Evolutionary conservation across 2,113 vertebrate genomes (phyloP), one percentile per base, ranked within the genome.

Genomic region (Mormyrus iriodes): DNA sequence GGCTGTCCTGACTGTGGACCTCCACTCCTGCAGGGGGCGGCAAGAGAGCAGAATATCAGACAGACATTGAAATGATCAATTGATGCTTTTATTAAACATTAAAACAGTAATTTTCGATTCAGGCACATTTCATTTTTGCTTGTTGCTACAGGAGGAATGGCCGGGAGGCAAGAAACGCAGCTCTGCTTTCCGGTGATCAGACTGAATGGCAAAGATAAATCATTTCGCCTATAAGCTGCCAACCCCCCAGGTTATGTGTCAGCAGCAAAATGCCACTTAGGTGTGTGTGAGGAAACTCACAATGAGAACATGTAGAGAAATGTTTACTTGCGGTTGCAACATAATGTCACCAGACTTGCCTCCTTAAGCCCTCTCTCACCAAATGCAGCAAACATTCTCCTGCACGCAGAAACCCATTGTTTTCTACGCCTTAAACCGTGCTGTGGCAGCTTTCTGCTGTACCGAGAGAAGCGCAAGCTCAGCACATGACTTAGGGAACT

Each of bases 1-100:
- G 95, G 0, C 96, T 95, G 55, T 99, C 98, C 95, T 98, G 95
- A 53, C 95, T 97, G 90, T 95, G 97, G 89, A 96, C 97, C 0
- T 94, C 90, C 19, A 97, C 93, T 13, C 97, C 98, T 99, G 94
- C 2, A 92, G 44, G 84, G 27, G 84, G 27, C n/a, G 1, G 88
- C 87, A 51, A 88, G n/a, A 39, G 46, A 55, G 88, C 88, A 88
- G 35, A 90, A 83, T 83, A n/a, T 83, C 42, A 83, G 39, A 83
- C 42, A 44, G n/a, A 44, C 9, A 85, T 44, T 3, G 39, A 46
- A 44, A 83, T 9, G 2, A 2, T 21, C 79, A 83, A 44, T 24
- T 2, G 7, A 83, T 83, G 39, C 3, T 83, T 21, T 24, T 83
- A 21, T 83, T 44, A 83, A 7, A 44, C 15, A 6, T 83, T 46